phyloP scores from a whole-genome alignment of 2,888 invertebrate species.

The Aleiodes alternator region DNA sequence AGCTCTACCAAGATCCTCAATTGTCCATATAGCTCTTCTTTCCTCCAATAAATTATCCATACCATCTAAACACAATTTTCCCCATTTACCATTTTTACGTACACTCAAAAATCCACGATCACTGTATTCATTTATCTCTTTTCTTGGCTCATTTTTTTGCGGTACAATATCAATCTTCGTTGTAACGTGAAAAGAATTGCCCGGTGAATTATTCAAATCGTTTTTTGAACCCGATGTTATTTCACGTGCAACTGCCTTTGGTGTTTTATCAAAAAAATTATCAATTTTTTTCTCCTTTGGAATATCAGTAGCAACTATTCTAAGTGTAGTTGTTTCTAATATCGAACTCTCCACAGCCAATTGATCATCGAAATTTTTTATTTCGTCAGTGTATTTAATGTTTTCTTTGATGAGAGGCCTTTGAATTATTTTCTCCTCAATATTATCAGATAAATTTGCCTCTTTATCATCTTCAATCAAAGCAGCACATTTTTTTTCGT shows the following conservation, averaged over 20 bases:
- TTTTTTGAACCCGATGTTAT: constrained; percentile 60
- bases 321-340: constrained; percentile 63
- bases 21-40: constrained; percentile 79
- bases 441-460: not conserved
- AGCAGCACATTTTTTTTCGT: constrained; percentile 83
- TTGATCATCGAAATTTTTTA: constrained; percentile 57
- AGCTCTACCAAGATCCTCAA: constrained; percentile 84
- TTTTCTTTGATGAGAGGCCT: not conserved
- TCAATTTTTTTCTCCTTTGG: constrained; percentile 37
- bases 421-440: constrained; percentile 5
- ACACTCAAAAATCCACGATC: constrained; percentile 83
- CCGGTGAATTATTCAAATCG: constrained; percentile 31
- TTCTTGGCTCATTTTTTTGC: constrained; percentile 49
- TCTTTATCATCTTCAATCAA: constrained; percentile 66
- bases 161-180: constrained; percentile 52
- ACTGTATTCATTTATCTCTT: constrained; percentile 69
- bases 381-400: constrained; percentile 5
- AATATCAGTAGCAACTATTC: constrained; percentile 54
- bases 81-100: constrained; percentile 86
- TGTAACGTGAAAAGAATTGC: constrained; percentile 55
- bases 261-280: constrained; percentile 40
- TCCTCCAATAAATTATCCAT: constrained; percentile 79
- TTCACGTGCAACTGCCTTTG: constrained; percentile 60
- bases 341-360: constrained; percentile 63
- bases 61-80: constrained; percentile 84